Percentiles rank a stretch among this genome's conserved stretches.
These are phyloP conservation scores for Perdix hodgsoniae DNA, from an alignment of 2,797 vertebrate genomes.

Conservation along the genomic window DNA sequence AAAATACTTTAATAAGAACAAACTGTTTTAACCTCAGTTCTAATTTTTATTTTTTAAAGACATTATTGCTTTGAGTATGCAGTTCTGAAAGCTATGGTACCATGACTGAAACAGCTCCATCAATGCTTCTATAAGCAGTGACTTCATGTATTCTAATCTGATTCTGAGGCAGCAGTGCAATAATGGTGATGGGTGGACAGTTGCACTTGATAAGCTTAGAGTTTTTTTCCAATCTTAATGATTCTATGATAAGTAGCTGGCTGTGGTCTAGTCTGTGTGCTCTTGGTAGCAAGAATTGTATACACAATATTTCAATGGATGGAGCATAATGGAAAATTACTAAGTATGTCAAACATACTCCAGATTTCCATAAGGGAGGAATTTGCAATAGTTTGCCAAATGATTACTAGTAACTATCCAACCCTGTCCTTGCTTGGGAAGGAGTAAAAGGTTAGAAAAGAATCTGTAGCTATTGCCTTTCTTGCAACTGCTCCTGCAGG, in stretches of 20 bases:
- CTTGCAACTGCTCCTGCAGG: neutral
- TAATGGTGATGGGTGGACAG: neutral
- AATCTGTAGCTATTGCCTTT: neutral
- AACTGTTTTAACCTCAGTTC: neutral
- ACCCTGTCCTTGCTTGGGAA: neutral
- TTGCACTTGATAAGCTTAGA: neutral
- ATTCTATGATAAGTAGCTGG: neutral
- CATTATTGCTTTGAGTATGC: neutral
- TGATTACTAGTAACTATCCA: neutral
- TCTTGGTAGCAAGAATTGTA: neutral
- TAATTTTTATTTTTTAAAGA: neutral
- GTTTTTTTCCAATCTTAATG: neutral
- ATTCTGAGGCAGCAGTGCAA: neutral
- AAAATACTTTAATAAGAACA: neutral
- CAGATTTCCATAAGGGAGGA: neutral
- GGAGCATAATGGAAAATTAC: neutral
- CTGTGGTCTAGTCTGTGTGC: neutral
- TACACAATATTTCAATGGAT: neutral
- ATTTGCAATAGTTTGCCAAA: neutral
- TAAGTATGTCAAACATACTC: neutral
- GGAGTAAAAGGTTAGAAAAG: neutral
- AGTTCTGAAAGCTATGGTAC: neutral
- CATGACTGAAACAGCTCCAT: neutral
- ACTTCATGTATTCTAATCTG: neutral
- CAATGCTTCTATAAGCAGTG: neutral